Conservation (phyloP, 2,113 vertebrate species). For the Eretmochelys imbricata region DNA sequence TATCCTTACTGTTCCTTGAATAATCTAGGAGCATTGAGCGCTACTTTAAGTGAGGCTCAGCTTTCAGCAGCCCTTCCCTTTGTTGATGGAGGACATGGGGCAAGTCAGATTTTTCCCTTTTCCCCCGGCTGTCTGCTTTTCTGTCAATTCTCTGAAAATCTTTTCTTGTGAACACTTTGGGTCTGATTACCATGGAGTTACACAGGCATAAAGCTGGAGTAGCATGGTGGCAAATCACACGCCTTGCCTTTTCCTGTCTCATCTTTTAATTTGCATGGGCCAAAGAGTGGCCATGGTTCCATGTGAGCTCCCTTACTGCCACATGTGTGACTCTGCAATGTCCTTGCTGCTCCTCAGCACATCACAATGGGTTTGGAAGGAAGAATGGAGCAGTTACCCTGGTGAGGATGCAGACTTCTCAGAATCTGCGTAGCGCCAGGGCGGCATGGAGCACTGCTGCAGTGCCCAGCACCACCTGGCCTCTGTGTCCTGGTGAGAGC, state of each 20-base stretch:
- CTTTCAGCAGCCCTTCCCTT: not conserved
- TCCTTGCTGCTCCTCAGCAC: rapidly evolving
- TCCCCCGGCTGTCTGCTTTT: not conserved
- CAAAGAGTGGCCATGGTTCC: not conserved
- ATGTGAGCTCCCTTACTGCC: not conserved
- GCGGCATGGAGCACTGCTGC: not conserved
- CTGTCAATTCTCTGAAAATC: not conserved
- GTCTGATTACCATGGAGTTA: rapidly evolving
- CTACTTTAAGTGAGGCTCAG: not conserved
- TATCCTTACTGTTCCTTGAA: not conserved
- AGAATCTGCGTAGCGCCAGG: not conserved
- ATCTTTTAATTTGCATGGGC: not conserved
- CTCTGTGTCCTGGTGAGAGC: rapidly evolving
- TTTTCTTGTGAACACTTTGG: not conserved
- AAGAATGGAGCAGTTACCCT: not conserved
- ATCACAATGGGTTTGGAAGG: not conserved
- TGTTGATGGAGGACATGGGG: not conserved
- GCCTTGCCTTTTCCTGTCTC: not conserved
- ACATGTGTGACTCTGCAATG: not conserved
- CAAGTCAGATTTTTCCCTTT: not conserved
- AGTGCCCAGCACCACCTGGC: not conserved
- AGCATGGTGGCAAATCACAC: not conserved
- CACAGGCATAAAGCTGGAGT: not conserved
- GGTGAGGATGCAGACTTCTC: not conserved
- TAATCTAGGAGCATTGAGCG: not conserved